phyloP scores from a whole-genome alignment of 2,888 invertebrate genomes.

The Biston stratarius region DNA sequence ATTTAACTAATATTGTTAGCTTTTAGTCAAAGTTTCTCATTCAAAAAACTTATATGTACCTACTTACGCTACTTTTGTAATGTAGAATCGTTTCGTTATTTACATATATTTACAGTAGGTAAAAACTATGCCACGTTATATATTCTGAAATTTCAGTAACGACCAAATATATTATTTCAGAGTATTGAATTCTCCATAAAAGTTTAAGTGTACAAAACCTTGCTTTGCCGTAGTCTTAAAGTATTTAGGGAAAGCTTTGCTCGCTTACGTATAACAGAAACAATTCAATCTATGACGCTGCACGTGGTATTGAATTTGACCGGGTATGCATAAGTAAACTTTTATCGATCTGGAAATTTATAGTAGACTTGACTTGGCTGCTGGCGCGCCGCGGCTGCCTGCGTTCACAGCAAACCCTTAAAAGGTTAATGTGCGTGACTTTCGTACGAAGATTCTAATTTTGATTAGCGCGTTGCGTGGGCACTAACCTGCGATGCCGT shows the following conservation, averaged over 20 bases:
- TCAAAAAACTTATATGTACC: neutral
- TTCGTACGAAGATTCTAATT: slow-evolving; percentile 69
- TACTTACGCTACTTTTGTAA: neutral
- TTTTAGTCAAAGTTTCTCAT: neutral
- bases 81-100: neutral
- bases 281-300: slow-evolving; percentile 59
- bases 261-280: slow-evolving; percentile 15
- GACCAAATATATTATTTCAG: neutral
- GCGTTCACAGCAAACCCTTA: slow-evolving; percentile 42
- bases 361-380: slow-evolving; percentile 43
- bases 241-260: neutral
- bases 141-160: neutral
- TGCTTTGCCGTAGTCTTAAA: neutral
- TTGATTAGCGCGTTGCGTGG: slow-evolving; percentile 78
- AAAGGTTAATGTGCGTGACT: slow-evolving; percentile 71
- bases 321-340: slow-evolving; percentile 72
- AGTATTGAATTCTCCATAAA: neutral
- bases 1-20: neutral
- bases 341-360: slow-evolving; percentile 67
- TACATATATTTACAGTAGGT: no score
- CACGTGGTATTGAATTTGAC: slow-evolving; percentile 57
- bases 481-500: slow-evolving; percentile 64
- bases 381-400: slow-evolving; percentile 16
- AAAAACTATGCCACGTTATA: no score
- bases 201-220: neutral